Conservation (phyloP, 2,113 vertebrate genomes). For the Galeopterus variegatus region DNA sequence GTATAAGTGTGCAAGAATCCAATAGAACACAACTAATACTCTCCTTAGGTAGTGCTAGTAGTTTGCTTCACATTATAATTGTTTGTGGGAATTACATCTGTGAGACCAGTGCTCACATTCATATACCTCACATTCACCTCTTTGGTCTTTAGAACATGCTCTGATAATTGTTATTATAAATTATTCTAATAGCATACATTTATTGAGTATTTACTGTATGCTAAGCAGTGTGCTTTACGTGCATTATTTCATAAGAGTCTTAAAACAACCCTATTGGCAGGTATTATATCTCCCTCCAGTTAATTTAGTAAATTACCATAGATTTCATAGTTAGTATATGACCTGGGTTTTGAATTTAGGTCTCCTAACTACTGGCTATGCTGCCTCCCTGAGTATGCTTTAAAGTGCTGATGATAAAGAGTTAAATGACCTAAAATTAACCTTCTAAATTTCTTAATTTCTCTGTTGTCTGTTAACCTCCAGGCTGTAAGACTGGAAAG, state of each 20-base stretch:
- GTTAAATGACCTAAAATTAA: constrained; percentile 42
- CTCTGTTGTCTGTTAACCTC: constrained; percentile 65
- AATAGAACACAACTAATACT: background rate
- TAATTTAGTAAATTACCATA: constrained; percentile 48
- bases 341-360: constrained; percentile 56
- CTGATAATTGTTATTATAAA: constrained; percentile 15
- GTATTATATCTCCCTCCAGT: background rate
- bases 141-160: constrained; percentile 38
- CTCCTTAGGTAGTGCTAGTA: background rate
- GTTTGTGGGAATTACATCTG: constrained; percentile 8
- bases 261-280: background rate
- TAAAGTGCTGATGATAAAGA: background rate
- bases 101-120: background rate
- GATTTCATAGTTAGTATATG: constrained; percentile 15
- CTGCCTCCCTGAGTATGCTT: constrained; percentile 8
- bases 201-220: constrained; percentile 40
- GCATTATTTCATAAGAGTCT: constrained; percentile 61
- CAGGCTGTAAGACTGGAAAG: constrained; percentile 98
- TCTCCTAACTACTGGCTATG: background rate
- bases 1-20: constrained; percentile 47
- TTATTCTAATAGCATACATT: background rate
- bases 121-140: background rate
- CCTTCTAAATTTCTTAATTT: constrained; percentile 54
- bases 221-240: background rate
- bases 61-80: constrained; percentile 23